These are phyloP conservation scores for Anguilla pacifica DNA, from an alignment of 2,797 vertebrate genomes.

Conservation along the genomic window DNA sequence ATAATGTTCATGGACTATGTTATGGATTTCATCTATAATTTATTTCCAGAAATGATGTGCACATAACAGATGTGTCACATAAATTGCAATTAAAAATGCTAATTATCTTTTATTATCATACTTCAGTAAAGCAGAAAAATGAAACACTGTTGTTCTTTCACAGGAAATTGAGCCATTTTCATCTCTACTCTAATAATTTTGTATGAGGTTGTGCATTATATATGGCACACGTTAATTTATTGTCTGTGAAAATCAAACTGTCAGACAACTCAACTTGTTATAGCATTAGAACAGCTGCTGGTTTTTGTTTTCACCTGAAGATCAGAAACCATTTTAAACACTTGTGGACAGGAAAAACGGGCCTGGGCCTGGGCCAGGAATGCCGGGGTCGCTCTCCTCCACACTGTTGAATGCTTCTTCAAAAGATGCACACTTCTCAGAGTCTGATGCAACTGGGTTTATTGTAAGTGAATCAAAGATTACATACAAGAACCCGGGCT, in stretches of 20 bases:
- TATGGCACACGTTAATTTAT: neutral
- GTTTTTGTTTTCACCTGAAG: too few relatives aligned
- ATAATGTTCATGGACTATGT: constrained; percentile 24
- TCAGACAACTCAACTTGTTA: neutral
- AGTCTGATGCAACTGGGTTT: too few relatives aligned
- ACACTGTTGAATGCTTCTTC: too few relatives aligned
- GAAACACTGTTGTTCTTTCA: constrained; percentile 41
- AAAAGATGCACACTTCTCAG: too few relatives aligned
- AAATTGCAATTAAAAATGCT: constrained; percentile 80
- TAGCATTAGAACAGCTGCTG: too few relatives aligned
- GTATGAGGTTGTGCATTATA: neutral
- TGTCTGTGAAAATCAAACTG: neutral
- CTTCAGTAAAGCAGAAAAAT: constrained; percentile 81
- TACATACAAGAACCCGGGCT: too few relatives aligned
- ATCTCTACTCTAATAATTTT: neutral
- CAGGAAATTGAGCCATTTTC: neutral
- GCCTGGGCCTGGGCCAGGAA: too few relatives aligned
- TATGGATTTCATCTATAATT: constrained; percentile 83
- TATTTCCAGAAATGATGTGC: constrained; percentile 85
- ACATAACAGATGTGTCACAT: constrained; percentile 77
- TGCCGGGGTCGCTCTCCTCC: too few relatives aligned
- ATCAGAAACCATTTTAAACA: too few relatives aligned
- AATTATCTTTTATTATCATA: constrained; percentile 78
- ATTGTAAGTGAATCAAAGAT: too few relatives aligned
- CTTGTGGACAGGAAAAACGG: too few relatives aligned